Base-by-base conservation (phyloP, 2,797 vertebrate genomes). In the Oreochromis mossambicus region DNA sequence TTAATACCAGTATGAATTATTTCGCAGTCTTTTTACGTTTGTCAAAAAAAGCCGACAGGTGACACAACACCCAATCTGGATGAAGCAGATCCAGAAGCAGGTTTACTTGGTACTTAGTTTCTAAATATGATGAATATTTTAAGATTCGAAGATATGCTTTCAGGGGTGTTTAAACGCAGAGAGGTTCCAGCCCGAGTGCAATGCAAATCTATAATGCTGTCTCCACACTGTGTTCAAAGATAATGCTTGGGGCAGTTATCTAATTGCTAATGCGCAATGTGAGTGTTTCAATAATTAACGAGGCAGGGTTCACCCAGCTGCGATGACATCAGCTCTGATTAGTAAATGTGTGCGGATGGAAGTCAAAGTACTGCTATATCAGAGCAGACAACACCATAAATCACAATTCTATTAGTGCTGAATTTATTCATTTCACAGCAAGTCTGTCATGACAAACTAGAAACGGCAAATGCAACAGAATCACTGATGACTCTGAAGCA, bases 221-320 rank as follows among this genome's bases (percentile, higher is more conserved):
- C 70, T 78, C 51, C 8, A 6, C 36, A 68, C 79, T 34, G 56
- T 17, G 43, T 78, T 82, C 76, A 54, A 38, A 89, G 85, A 82
- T 78, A 86, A 81, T 15, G 77, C 78, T 63, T 3, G n/a, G 14
- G 66, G 52, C 8, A 50, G 46, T 89, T 83, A 90, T 85, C 78
- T 88, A 84, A 92, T 86, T 82, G 84, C 82, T 78, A 51, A 88
- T 81, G 83, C 54, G 48, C 11, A 50, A 50, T 50, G 68, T 75
- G 24, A 87, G 82, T 78, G 78, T 80, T 17, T 93, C n/a, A 92
- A 89, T 93, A 89, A 94, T 94, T 93, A 86, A 92, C 75, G 24
- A 89, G 90, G 80, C 50, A 19, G 54, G 36, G 68, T 75, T 75
- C 26, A 50, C 26, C 38, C 32, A 7, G 86, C 68, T 63, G 81